These are phyloP conservation scores for Pseudomyrmex gracilis DNA, from an alignment of 1,140 invertebrate genomes.

Conservation along the genomic window DNA sequence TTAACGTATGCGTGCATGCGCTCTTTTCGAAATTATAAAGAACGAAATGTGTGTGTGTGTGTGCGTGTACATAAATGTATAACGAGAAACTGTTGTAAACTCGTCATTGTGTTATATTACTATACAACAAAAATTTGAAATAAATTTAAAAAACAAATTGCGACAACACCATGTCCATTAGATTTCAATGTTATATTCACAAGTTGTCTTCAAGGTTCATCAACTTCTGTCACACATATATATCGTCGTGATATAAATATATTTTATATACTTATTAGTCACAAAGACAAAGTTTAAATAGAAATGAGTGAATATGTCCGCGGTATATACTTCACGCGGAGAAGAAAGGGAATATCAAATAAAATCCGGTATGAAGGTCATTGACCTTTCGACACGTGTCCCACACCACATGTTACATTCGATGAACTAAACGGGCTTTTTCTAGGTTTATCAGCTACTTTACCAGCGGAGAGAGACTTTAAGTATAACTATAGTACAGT, in stretches of 20 bases:
- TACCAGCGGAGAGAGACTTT: not conserved
- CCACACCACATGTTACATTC: conserved; percentile 74
- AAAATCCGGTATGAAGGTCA: conserved; percentile 76
- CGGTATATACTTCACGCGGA: too few species aligned
- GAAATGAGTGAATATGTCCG: not conserved
- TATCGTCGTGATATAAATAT: conserved; percentile 10
- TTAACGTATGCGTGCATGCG: too few species aligned
- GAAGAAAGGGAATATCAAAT: conserved; percentile 64
- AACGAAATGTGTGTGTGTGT: too few species aligned
- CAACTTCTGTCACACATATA: not conserved
- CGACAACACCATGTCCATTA: too few species aligned
- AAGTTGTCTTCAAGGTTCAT: not conserved
- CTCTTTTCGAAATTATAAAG: not conserved
- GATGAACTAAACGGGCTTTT: conserved; percentile 65
- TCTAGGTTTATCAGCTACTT: conserved; percentile 46
- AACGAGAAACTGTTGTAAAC: too few species aligned
- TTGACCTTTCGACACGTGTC: conserved; percentile 79
- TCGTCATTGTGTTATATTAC: too few species aligned
- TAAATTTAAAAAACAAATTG: too few species aligned
- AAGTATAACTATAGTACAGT: not conserved
- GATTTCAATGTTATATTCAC: not conserved
- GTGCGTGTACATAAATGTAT: too few species aligned
- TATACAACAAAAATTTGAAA: too few species aligned
- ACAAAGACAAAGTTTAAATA: not conserved
- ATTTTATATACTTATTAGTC: not conserved